Percentiles rank a stretch among this genome's conserved stretches.
phyloP scores from a whole-genome alignment of 2,888 invertebrate species.

The Seira sanloemensis region DNA sequence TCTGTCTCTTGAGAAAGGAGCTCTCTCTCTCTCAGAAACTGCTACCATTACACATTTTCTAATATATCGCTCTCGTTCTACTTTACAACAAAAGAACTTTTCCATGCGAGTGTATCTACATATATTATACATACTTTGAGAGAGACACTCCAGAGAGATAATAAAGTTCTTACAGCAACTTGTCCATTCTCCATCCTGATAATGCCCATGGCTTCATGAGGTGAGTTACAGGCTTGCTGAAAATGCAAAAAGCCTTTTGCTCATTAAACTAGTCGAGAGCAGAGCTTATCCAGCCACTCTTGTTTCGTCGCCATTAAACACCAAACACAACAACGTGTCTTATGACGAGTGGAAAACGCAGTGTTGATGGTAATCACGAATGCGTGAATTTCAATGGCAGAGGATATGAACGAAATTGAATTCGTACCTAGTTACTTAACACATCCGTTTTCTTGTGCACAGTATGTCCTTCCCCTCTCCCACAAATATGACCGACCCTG shows the following conservation, averaged over 20 bases:
- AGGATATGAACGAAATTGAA: background rate
- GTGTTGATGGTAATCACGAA: background rate
- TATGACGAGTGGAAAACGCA: slow-evolving; percentile 4
- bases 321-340: background rate
- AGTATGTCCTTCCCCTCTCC: background rate
- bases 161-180: background rate
- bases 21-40: slow-evolving; percentile 51
- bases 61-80: slow-evolving; percentile 14
- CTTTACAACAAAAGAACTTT: background rate
- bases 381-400: background rate
- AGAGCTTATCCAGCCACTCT: background rate
- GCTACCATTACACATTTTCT: slow-evolving; percentile 38
- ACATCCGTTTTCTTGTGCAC: background rate
- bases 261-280: background rate
- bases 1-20: slow-evolving; percentile 13
- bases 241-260: slow-evolving; percentile 14
- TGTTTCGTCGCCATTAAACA: background rate
- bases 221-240: background rate
- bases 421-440: background rate
- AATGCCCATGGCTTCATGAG: slow-evolving; percentile 4
- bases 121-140: background rate
- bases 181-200: background rate
- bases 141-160: too few relatives aligned
- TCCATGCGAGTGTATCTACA: background rate
- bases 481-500: background rate